phyloP scores from a whole-genome alignment of 2,113 vertebrate genomes.

The Nannobrachium achirus region DNA sequence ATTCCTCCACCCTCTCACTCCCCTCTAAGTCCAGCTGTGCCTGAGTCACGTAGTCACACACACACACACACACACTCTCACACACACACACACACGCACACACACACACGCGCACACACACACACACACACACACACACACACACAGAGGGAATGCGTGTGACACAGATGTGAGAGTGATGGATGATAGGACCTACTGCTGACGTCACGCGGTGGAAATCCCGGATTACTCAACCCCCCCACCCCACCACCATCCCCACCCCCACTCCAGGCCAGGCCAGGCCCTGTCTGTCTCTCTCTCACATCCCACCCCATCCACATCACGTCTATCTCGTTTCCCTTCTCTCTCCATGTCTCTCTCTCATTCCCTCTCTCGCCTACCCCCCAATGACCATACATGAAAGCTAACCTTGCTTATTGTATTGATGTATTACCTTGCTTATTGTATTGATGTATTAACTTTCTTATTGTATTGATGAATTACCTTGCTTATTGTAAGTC shows the following conservation, averaged over 20 bases:
- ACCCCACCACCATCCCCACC: slow-evolving; percentile 9
- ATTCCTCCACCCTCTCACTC: slow-evolving; percentile 12
- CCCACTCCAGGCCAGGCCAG: too few species aligned
- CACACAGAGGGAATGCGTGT: background rate
- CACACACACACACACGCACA: background rate
- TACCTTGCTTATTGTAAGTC: too few species aligned
- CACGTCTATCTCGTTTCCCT: slow-evolving; percentile 7
- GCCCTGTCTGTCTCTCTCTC: slow-evolving; percentile 3
- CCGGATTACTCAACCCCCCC: slow-evolving; percentile 62
- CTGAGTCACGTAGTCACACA: background rate
- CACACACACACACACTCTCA: slow-evolving; percentile 22
- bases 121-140: background rate
- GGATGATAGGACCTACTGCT: slow-evolving; percentile 58
- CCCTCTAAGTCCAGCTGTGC: slow-evolving; percentile 25
- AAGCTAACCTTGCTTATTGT: too few species aligned
- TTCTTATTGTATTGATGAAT: too few species aligned
- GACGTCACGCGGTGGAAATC: slow-evolving; percentile 73
- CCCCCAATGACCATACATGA: too few species aligned
- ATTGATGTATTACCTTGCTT: too few species aligned
- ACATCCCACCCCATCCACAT: slow-evolving; percentile 12
- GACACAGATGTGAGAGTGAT: slow-evolving; percentile 67
- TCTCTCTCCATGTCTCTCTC: slow-evolving; percentile 12
- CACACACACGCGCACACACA: background rate
- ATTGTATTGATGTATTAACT: too few species aligned
- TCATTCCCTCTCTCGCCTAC: too few species aligned